Percentiles rank a stretch among this genome's conserved stretches.
These are phyloP conservation scores for Lycocorax pyrrhopterus DNA, from an alignment of 2,113 vertebrate species.

Conservation along the genomic window DNA sequence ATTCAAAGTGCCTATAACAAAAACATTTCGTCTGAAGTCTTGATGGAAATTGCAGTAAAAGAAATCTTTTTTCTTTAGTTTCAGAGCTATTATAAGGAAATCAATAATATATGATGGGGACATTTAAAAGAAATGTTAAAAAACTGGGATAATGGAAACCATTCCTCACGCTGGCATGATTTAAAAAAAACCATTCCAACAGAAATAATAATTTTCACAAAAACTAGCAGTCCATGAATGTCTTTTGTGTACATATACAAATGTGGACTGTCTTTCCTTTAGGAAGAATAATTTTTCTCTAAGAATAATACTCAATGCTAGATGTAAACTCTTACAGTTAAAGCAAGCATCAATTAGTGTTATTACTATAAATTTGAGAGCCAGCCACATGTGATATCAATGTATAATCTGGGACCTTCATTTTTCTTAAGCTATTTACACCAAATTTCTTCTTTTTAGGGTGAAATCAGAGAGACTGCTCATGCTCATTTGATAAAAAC, in stretches of 20 bases:
- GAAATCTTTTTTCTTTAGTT: neutral
- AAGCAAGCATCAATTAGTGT: neutral
- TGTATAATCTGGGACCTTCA: neutral
- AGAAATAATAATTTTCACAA: neutral
- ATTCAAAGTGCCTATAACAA: neutral
- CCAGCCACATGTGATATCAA: neutral
- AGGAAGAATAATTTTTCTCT: neutral
- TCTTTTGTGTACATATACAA: neutral
- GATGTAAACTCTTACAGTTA: neutral
- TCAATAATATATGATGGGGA: neutral
- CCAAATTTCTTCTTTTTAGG: neutral
- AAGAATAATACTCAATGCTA: neutral
- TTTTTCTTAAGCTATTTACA: neutral
- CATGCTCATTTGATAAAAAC: neutral
- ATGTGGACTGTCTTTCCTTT: neutral
- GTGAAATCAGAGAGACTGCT: neutral
- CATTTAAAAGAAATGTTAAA: neutral
- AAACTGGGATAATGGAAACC: neutral
- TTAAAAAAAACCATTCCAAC: neutral
- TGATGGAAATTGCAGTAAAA: neutral
- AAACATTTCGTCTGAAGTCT: neutral
- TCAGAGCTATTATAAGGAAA: neutral
- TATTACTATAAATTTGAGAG: neutral
- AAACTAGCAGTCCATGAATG: neutral
- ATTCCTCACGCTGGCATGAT: neutral